Percentiles rank a stretch among this genome's conserved stretches.
Conservation (phyloP, 2,113 vertebrate species). For the Anas platyrhynchos region DNA sequence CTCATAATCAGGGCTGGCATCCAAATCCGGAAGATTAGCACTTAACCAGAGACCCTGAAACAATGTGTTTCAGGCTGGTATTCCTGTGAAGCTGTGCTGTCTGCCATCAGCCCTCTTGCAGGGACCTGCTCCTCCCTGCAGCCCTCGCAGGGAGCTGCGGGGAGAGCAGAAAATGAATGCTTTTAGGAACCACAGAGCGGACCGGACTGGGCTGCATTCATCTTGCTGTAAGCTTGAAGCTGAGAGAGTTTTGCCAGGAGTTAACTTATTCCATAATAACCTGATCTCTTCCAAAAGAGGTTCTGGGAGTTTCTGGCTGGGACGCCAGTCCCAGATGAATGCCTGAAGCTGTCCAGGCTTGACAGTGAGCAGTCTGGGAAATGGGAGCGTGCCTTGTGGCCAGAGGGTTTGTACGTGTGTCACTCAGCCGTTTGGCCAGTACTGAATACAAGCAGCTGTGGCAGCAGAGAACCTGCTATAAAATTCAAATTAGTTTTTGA, state of each 20-base stretch:
- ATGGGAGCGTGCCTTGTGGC: neutral
- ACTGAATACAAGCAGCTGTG: neutral
- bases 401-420: neutral
- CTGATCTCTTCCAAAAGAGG: neutral
- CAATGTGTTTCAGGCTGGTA: neutral
- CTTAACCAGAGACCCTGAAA: constrained; percentile 37
- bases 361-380: neutral
- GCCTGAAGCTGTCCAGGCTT: fast-evolving
- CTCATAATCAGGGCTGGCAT: constrained; percentile 9
- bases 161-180: neutral
- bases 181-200: neutral
- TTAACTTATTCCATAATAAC: neutral
- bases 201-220: neutral
- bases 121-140: neutral
- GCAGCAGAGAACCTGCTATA: neutral
- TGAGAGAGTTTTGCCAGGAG: neutral
- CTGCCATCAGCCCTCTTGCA: neutral
- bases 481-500: neutral
- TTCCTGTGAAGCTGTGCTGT: neutral
- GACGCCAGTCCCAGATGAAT: neutral
- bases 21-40: constrained; percentile 55
- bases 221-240: neutral
- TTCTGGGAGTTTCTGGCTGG: neutral
- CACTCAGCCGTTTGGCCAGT: neutral
- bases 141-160: neutral